Evolutionary conservation across 2,113 vertebrate genomes (phyloP).

Genomic region (Leptosomus discolor): DNA sequence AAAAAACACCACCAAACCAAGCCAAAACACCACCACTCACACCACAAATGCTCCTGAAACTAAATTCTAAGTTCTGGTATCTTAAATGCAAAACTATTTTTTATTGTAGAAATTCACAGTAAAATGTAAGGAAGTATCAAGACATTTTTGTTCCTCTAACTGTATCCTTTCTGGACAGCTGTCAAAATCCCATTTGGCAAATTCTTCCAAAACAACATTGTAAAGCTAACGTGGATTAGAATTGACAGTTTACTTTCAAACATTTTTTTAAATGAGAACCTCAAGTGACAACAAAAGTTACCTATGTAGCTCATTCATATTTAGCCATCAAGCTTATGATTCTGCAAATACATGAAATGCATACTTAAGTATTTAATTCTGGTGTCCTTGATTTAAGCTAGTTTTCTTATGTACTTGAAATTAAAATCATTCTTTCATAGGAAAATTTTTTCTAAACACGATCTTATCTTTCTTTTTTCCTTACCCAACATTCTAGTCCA

Average conservation of each 20-base stretch:
- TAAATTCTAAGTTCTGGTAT: background rate
- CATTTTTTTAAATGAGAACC: background rate
- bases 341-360: background rate
- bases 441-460: background rate
- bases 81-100: background rate
- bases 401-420: background rate
- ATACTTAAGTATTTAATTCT: background rate
- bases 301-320: background rate
- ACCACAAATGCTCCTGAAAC: background rate
- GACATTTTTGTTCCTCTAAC: background rate
- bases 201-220: background rate
- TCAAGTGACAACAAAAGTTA: background rate
- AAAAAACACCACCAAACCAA: background rate
- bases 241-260: background rate
- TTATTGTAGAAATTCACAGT: background rate
- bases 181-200: background rate
- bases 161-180: background rate
- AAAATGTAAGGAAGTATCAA: background rate
- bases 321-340: background rate
- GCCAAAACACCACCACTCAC: too few relatives aligned
- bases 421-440: background rate
- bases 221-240: background rate
- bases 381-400: background rate
- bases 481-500: background rate
- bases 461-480: background rate